Base-by-base conservation (phyloP, 2,113 vertebrate genomes). In the Odobenus rosmarus region DNA sequence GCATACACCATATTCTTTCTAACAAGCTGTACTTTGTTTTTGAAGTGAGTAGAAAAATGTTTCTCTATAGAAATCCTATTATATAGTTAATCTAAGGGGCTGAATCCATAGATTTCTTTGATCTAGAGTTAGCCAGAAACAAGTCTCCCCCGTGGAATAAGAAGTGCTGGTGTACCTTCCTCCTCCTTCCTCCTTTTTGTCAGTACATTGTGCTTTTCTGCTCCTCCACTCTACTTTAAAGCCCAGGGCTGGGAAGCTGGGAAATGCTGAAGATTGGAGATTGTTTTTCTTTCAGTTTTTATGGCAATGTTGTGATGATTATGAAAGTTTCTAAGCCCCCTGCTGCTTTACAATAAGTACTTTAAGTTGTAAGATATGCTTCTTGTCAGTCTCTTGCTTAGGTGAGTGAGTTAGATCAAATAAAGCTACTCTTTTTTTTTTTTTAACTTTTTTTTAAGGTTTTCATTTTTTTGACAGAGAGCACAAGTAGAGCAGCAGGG, bases 361-460 rank as follows among this genome's bases (percentile, higher is more conserved):
- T 96, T 77, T 67, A 10, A 21, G 61, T 53, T 88, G 4, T 72
- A n/a, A 76, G 71, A 86, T 18, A 14, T 67, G 89, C 88, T 92
- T 92, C 90, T 80, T 95, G 76, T 81, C 79, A 74, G 62, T 96
- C 86, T 93, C n/a, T 79, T 91, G 61, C 53, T 81, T 87, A 26
- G 36, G 8, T 96, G 42, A 96, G 49, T 72, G 81, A 95, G 55
- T 23, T 83, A 19, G 81, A 81, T 74, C 19, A 93, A 76, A 77
- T 85, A 96, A 53, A 46, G 46, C 46, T 46, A 7, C 7, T 46
- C 46, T 46, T 46, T 46, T 46, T 46, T 46, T 46, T 46, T 46
- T 46, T 46, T 8, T 46, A 1, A 46, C 46, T 46, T 46, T 46
- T 46, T 46, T 46, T 46, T 46, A 46, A 46, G 46, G 46, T 46